Evolutionary conservation across 1,140 invertebrate genomes (phyloP).

Genomic region (Microplitis demolitor): DNA sequence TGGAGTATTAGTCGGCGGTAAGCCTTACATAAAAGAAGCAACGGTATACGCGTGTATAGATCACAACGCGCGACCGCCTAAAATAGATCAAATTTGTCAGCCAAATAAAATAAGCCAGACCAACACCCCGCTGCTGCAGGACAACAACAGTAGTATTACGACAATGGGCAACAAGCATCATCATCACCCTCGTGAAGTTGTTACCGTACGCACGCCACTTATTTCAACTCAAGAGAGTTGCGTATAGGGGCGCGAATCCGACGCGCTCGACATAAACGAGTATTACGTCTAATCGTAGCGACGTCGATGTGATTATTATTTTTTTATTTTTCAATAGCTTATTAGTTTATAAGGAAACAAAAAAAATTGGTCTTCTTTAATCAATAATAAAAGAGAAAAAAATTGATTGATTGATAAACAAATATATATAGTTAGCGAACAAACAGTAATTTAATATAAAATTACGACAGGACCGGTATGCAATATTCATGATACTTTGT

Average conservation of each 20-base stretch:
- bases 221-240: constrained; percentile 85
- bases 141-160: constrained; percentile 45
- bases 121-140: constrained; percentile 29
- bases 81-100: constrained; percentile 45
- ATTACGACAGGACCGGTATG: too few species aligned
- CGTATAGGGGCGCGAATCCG: constrained; percentile 68
- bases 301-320: constrained; percentile 36
- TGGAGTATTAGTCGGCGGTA: constrained; percentile 52
- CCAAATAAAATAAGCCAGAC: constrained; percentile 22
- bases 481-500: too few species aligned
- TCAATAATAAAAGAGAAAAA: too few species aligned
- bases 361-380: too few species aligned
- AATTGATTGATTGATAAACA: too few species aligned
- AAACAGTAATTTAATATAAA: too few species aligned
- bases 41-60: constrained; percentile 76
- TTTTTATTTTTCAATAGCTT: neutral
- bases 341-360: too few species aligned
- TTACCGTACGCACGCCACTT: constrained; percentile 80
- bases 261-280: constrained; percentile 61
- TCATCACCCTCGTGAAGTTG: constrained; percentile 71
- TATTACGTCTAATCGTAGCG: constrained; percentile 59
- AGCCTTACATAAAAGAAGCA: constrained; percentile 57
- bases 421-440: too few species aligned
- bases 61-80: constrained; percentile 59
- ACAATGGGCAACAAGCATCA: constrained; percentile 31